phyloP scores from a whole-genome alignment of 2,888 invertebrate species.

The Oscheius myriophilus region DNA sequence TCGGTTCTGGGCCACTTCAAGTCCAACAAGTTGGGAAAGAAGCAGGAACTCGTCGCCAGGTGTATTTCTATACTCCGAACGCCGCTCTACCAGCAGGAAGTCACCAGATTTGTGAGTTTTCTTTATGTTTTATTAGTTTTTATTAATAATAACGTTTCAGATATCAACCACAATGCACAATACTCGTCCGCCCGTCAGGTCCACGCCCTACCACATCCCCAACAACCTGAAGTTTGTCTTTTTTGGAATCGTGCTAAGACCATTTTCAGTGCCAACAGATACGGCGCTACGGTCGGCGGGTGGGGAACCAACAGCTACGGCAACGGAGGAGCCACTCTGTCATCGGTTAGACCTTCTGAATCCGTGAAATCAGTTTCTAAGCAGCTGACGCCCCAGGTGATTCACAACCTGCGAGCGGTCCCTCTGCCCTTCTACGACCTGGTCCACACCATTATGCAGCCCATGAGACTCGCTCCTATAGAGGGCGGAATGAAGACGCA shows the following conservation, averaged over 20 bases:
- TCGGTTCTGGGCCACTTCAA: conserved; percentile 35
- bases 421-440: conserved; percentile 57
- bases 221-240: conserved; percentile 1
- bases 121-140: background rate
- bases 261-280: background rate
- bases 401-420: conserved; percentile 29
- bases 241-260: background rate
- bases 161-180: conserved; percentile 1
- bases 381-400: background rate
- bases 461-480: conserved; percentile 42
- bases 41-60: conserved; percentile 51
- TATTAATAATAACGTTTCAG: background rate
- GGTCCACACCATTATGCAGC: conserved; percentile 33
- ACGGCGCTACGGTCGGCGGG: background rate
- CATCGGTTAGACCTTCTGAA: background rate
- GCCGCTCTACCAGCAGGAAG: conserved; percentile 8
- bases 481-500: conserved; percentile 21
- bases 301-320: background rate
- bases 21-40: conserved; percentile 54
- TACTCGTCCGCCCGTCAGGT: conserved; percentile 4
- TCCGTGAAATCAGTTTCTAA: conserved; percentile 2
- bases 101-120: conserved; percentile 13
- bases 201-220: conserved; percentile 5
- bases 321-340: conserved; percentile 11
- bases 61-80: conserved; percentile 11